Evolutionary conservation across 2,888 invertebrate species (phyloP).

Genomic region (Nesidiocoris tenuis): DNA sequence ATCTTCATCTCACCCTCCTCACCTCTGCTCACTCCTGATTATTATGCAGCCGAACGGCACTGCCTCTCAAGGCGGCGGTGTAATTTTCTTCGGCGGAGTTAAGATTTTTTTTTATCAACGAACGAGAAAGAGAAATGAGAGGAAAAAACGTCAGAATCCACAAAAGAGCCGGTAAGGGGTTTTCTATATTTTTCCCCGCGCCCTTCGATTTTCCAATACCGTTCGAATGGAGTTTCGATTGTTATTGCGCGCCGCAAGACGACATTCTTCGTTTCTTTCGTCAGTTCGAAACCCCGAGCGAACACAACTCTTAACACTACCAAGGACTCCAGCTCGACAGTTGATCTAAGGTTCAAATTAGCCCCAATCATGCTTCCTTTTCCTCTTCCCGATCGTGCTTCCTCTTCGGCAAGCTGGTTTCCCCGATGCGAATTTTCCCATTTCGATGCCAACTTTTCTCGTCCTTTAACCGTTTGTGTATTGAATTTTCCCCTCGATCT

Average conservation of each 20-base stretch:
- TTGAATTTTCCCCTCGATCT: not conserved
- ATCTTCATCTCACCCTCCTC: not conserved
- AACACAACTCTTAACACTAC: not conserved
- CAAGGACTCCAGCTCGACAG: not conserved
- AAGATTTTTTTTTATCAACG: conserved; percentile 8
- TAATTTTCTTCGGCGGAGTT: conserved; percentile 29
- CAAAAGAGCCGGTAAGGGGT: not conserved
- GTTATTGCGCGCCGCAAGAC: not conserved
- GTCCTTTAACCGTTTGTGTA: not conserved
- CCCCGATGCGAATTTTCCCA: not conserved
- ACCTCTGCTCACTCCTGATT: not conserved
- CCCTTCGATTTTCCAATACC: conserved; percentile 8
- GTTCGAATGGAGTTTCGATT: conserved; percentile 23
- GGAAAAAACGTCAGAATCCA: conserved; percentile 7
- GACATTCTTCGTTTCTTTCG: conserved; percentile 7
- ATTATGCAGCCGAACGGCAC: conserved; percentile 30
- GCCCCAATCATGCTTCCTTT: conserved; percentile 13
- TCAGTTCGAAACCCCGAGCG: not conserved
- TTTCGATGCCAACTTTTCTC: not conserved
- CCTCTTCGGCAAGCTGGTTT: conserved; percentile 1
- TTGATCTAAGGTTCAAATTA: conserved; percentile 8
- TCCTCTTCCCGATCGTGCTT: not conserved
- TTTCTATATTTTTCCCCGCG: not conserved
- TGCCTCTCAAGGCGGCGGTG: conserved; percentile 19
- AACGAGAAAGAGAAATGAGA: not conserved